Conservation (phyloP, 2,888 invertebrate species). For the Aethes cnicana region DNA sequence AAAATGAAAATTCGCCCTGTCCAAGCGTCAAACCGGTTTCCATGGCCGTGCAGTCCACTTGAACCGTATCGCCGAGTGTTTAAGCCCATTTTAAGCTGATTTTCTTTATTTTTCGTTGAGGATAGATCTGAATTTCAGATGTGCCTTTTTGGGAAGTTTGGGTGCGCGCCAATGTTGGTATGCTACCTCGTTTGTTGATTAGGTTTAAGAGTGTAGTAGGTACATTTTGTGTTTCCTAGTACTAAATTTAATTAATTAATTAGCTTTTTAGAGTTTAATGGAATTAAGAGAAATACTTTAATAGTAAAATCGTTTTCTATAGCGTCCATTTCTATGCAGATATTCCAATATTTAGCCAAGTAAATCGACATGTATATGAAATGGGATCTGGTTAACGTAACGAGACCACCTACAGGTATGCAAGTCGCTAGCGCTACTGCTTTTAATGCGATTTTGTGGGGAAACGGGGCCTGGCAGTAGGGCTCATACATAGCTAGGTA, state of each 20-base stretch:
- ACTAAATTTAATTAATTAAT: neutral
- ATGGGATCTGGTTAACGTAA: too few relatives aligned
- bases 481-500: too few relatives aligned
- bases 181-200: slow-evolving; percentile 21
- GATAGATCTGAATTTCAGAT: slow-evolving; percentile 25
- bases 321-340: too few relatives aligned
- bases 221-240: neutral
- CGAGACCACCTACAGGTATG: too few relatives aligned
- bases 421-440: too few relatives aligned
- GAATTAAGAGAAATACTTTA: too few relatives aligned
- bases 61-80: slow-evolving; percentile 12
- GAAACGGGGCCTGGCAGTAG: too few relatives aligned
- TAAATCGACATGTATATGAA: too few relatives aligned
- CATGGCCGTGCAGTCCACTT: slow-evolving; percentile 2
- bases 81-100: slow-evolving; percentile 13
- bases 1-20: slow-evolving; percentile 28
- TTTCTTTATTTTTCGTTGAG: slow-evolving; percentile 21
- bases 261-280: too few relatives aligned
- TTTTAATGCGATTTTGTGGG: too few relatives aligned
- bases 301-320: too few relatives aligned
- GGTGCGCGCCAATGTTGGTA: slow-evolving; percentile 17
- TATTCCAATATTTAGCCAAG: too few relatives aligned
- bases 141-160: slow-evolving; percentile 22
- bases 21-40: slow-evolving; percentile 27
- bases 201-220: slow-evolving; percentile 3